phyloP scores from a whole-genome alignment of 2,888 invertebrate species.

The Lymantria monacha region DNA sequence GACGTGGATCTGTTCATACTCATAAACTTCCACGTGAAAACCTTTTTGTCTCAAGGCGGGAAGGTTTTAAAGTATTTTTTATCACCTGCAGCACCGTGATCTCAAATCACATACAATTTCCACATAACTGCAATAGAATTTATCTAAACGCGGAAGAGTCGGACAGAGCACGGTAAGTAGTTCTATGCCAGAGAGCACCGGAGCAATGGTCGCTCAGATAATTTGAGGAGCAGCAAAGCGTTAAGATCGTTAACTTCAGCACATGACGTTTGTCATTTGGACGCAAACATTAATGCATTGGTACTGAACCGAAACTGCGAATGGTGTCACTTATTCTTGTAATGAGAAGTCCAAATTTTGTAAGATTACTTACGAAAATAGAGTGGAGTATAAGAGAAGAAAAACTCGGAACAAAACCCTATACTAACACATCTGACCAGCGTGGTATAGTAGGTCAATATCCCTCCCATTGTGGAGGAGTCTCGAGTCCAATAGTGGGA shows the following conservation, averaged over 20 bases:
- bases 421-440: too few relatives aligned
- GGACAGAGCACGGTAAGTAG: slow-evolving; percentile 71
- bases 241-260: slow-evolving; percentile 75
- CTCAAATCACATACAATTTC: slow-evolving; percentile 9
- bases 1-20: too few relatives aligned
- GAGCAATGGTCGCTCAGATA: slow-evolving; percentile 76
- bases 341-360: slow-evolving; percentile 1
- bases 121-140: slow-evolving; percentile 27
- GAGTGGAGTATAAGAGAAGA: too few relatives aligned
- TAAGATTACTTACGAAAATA: neutral
- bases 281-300: slow-evolving; percentile 46
- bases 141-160: slow-evolving; percentile 61
- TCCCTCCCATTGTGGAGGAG: too few relatives aligned
- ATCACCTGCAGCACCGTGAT: neutral
- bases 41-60: too few relatives aligned
- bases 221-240: slow-evolving; percentile 78
- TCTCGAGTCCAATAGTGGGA: too few relatives aligned
- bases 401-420: too few relatives aligned
- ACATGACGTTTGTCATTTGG: slow-evolving; percentile 65
- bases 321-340: slow-evolving; percentile 7
- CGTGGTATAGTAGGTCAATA: too few relatives aligned
- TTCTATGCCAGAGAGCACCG: slow-evolving; percentile 70
- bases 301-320: slow-evolving; percentile 38
- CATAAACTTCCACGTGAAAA: too few relatives aligned
- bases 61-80: too few relatives aligned